Evolutionary conservation across 2,113 vertebrate species (phyloP).

Genomic region (Eupsittula cactorum): DNA sequence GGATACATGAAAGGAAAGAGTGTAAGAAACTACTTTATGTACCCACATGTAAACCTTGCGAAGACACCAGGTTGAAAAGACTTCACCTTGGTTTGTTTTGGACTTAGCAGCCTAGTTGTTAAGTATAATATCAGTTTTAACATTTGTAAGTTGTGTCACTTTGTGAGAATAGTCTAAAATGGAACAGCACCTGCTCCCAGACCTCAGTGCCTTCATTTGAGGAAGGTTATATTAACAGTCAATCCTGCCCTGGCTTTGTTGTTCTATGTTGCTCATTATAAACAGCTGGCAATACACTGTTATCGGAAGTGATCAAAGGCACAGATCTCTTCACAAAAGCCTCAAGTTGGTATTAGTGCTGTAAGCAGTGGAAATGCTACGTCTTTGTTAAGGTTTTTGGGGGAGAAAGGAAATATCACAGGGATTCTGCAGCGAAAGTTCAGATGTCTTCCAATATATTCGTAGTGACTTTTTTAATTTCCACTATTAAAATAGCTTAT

Average conservation of each 20-base stretch:
- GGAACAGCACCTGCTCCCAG: neutral
- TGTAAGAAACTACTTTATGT: neutral
- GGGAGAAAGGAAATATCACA: neutral
- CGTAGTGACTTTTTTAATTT: neutral
- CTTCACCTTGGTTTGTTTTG: neutral
- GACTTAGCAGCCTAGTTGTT: neutral
- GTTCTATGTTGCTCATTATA: neutral
- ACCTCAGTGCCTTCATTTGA: neutral
- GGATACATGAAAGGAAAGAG: neutral
- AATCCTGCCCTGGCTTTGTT: neutral
- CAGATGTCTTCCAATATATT: neutral
- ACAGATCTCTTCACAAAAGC: neutral
- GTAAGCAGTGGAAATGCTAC: neutral
- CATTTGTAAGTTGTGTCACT: neutral
- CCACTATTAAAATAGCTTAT: accelerated
- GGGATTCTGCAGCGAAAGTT: neutral
- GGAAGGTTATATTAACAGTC: neutral
- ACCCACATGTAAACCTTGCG: neutral
- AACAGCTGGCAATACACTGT: neutral
- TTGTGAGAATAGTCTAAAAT: neutral
- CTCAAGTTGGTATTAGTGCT: neutral
- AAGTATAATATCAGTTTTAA: neutral
- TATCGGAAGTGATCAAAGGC: neutral
- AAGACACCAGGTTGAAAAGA: neutral
- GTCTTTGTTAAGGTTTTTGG: accelerated